Conservation (phyloP, 2,797 vertebrate genomes). For the Syngnathus acus region DNA sequence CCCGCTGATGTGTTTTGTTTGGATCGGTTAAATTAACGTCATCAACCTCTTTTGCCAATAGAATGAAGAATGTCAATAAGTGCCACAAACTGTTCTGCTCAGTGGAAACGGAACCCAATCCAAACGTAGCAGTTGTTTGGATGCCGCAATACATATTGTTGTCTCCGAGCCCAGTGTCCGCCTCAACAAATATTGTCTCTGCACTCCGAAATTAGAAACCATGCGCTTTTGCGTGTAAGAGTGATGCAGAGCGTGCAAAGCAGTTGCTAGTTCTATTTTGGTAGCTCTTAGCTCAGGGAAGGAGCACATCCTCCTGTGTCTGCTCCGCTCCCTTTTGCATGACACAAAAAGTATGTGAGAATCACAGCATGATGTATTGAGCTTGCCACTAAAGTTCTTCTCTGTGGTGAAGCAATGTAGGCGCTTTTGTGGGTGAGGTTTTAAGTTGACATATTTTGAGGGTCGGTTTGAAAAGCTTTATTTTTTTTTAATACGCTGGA, state of each 20-base stretch:
- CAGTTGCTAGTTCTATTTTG: slow-evolving; percentile 59
- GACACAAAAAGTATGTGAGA: slow-evolving; percentile 4
- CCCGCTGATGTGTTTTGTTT: too few relatives aligned
- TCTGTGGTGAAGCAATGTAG: background rate
- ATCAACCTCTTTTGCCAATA: background rate
- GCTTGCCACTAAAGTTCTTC: background rate
- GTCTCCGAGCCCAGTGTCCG: slow-evolving; percentile 3
- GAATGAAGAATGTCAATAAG: background rate
- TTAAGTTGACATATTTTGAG: background rate
- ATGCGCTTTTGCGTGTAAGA: slow-evolving; percentile 32
- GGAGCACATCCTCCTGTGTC: slow-evolving; percentile 39
- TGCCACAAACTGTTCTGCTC: background rate
- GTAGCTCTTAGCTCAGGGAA: slow-evolving; percentile 42
- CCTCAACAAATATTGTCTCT: slow-evolving; percentile 17
- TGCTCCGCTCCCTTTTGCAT: slow-evolving; percentile 14
- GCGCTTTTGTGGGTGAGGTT: background rate
- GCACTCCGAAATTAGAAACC: slow-evolving; percentile 18
- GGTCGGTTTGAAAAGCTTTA: background rate
- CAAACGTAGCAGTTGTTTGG: background rate
- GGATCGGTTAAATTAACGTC: too few relatives aligned
- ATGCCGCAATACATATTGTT: background rate
- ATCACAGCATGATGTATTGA: background rate
- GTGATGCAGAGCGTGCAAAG: slow-evolving; percentile 40
- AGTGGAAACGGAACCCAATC: background rate
- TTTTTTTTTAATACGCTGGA: background rate